phyloP scores from a whole-genome alignment of 2,797 vertebrate species.

The Geotrypetes seraphini region DNA sequence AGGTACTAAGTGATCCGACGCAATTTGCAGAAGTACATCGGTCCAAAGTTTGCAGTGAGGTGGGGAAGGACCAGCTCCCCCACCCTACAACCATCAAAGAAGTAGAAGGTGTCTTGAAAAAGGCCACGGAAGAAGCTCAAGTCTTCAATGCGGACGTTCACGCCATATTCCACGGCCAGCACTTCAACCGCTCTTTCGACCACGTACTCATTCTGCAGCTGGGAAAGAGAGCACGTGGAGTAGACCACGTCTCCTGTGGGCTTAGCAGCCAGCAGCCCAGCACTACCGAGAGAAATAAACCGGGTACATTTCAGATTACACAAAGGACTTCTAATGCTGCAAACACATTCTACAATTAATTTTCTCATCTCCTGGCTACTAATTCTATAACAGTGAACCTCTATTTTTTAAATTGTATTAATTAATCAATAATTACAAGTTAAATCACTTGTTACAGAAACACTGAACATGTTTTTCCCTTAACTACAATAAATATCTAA shows the following conservation, averaged over 20 bases:
- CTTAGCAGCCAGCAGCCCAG: slow-evolving; percentile 66
- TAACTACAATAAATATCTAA: no score
- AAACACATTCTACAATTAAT: no score
- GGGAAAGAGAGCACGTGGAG: slow-evolving; percentile 83
- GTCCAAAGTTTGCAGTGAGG: slow-evolving; percentile 85
- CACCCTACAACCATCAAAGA: slow-evolving; percentile 57
- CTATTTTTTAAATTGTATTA: no score
- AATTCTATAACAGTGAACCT: no score
- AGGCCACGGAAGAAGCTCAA: slow-evolving; percentile 52
- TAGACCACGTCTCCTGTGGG: slow-evolving; percentile 76
- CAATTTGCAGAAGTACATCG: slow-evolving; percentile 87
- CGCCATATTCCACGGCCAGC: slow-evolving; percentile 56
- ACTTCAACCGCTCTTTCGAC: slow-evolving; percentile 62
- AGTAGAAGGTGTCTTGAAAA: slow-evolving; percentile 76
- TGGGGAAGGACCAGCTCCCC: slow-evolving; percentile 86
- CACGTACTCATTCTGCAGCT: slow-evolving; percentile 80
- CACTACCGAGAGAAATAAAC: slow-evolving; percentile 43
- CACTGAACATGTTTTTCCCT: no score
- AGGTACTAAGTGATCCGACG: slow-evolving; percentile 50
- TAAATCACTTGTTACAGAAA: no score
- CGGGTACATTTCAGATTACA: no score
- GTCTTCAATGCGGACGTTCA: slow-evolving; percentile 55
- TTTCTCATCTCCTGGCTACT: no score
- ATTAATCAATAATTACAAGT: no score
- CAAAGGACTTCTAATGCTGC: no score